Base-by-base conservation (phyloP, 2,797 vertebrate species). In the Erethizon dorsatum region DNA sequence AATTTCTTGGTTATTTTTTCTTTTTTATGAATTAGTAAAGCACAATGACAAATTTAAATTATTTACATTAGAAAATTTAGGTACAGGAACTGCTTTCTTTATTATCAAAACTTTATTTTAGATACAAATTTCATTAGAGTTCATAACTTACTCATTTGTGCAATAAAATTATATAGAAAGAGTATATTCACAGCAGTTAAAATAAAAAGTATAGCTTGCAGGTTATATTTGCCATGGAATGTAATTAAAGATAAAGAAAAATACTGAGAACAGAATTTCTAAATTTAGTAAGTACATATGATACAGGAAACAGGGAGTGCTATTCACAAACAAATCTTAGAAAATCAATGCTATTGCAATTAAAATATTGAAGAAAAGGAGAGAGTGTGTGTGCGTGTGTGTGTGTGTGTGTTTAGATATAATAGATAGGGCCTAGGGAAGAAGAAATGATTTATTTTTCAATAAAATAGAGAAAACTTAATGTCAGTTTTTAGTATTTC, bases 181-280 rank as follows among this genome's bases (percentile, higher is more conserved):
- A 31, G 2, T 33, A 12, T 14, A 96, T 85, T 75, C 20, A 57
- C 0, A 41, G 45, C 17, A 91, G 52, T 83, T 95, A 15, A 83
- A 95, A 77, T 65, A 54, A 91, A 75, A 33, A 88, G 2, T 57
- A 5, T 52, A 91, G 5, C 9, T 69, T 79, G 6, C 15, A 88
- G 15, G 13, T 79, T 89, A 17, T 65, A 90, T 78, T 89, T 92
- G 5, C 0, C 15, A 75, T 65, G 31, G 6, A 83, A 73, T 67
- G 45, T 59, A 78, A 87, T 56, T 82, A 80, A 93, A 94, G 88
- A 41, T 69, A 63, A 77, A 85, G 10, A 85, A 92, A 92, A 85
- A 50, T 18, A 61, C 50, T 73, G 13, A 84, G 24, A 86, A 59
- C 8, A 71, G 0, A 50, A 67, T 78, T 90, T 95, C 33, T 91